Evolutionary conservation across 2,888 invertebrate species (phyloP).

Genomic region (Anthophora plumipes): DNA sequence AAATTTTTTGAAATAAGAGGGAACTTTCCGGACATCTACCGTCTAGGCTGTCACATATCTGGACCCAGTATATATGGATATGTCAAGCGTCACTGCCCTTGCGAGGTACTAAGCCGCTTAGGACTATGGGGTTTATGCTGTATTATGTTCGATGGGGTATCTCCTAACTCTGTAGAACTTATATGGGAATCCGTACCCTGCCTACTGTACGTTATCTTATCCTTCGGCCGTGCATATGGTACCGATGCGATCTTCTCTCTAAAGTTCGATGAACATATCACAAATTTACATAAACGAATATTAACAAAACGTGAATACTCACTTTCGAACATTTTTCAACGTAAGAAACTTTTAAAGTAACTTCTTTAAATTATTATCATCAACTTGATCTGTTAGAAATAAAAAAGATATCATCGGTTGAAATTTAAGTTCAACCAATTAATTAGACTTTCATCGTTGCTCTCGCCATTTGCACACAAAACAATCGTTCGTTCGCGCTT

Average conservation of each 20-base stretch:
- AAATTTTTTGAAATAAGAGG: conserved; percentile 1
- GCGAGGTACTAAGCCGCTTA: conserved; percentile 84
- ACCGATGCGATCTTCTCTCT: conserved; percentile 64
- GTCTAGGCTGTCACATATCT: conserved; percentile 48
- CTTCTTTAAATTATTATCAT: too few species aligned
- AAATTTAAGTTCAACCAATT: neutral
- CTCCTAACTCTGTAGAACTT: conserved; percentile 79
- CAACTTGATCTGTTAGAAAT: neutral
- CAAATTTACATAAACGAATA: neutral
- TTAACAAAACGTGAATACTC: too few species aligned
- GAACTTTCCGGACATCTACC: conserved; percentile 26
- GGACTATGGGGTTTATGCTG: conserved; percentile 83
- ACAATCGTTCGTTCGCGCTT: conserved; percentile 14
- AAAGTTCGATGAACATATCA: conserved; percentile 6
- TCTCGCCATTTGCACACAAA: conserved; percentile 47
- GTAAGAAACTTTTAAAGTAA: too few species aligned
- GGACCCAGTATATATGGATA: conserved; percentile 71
- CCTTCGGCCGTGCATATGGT: conserved; percentile 72
- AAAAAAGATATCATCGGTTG: neutral
- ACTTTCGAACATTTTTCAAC: too few species aligned
- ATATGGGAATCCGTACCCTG: conserved; percentile 72
- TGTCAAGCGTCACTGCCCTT: conserved; percentile 84
- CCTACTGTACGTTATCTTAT: conserved; percentile 76
- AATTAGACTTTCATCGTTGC: conserved; percentile 44
- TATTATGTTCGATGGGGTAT: conserved; percentile 80